Evolutionary conservation across 1,140 invertebrate species (phyloP).

Genomic region (Pseudomyrmex cubaensis): DNA sequence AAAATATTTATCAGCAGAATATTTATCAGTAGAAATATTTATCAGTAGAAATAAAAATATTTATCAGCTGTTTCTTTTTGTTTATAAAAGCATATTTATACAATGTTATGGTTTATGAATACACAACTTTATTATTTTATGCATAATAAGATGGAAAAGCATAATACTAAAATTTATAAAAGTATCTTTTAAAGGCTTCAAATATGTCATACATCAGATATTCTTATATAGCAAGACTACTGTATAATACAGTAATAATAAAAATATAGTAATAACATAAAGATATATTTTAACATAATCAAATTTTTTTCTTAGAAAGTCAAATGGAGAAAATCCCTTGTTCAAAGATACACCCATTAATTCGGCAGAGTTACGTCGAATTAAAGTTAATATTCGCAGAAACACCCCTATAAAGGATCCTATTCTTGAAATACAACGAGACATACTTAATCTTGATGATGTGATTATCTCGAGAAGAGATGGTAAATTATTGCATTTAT

Average conservation of each 20-base stretch:
- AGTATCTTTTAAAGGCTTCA: no score
- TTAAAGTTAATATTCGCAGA: slow-evolving; percentile 76
- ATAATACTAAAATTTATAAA: no score
- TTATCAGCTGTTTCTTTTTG: no score
- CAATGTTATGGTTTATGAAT: no score
- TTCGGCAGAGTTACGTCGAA: slow-evolving; percentile 66
- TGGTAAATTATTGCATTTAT: slow-evolving; percentile 68
- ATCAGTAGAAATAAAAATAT: no score
- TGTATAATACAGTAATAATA: not conserved
- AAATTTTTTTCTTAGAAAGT: slow-evolving; percentile 47
- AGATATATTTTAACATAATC: slow-evolving; percentile 23
- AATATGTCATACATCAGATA: no score
- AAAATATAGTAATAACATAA: not conserved
- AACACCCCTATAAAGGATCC: slow-evolving; percentile 60
- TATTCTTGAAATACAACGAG: slow-evolving; percentile 52
- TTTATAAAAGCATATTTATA: no score
- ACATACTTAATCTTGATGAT: slow-evolving; percentile 73
- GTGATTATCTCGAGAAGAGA: slow-evolving; percentile 72
- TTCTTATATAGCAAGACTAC: no score
- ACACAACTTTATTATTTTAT: no score
- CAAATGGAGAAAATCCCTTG: slow-evolving; percentile 54
- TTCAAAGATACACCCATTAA: slow-evolving; percentile 69
- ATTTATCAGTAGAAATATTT: no score
- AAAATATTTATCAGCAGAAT: no score
- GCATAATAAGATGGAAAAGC: no score